Evolutionary conservation across 2,797 vertebrate genomes (phyloP).

Genomic region (Coluber constrictor): DNA sequence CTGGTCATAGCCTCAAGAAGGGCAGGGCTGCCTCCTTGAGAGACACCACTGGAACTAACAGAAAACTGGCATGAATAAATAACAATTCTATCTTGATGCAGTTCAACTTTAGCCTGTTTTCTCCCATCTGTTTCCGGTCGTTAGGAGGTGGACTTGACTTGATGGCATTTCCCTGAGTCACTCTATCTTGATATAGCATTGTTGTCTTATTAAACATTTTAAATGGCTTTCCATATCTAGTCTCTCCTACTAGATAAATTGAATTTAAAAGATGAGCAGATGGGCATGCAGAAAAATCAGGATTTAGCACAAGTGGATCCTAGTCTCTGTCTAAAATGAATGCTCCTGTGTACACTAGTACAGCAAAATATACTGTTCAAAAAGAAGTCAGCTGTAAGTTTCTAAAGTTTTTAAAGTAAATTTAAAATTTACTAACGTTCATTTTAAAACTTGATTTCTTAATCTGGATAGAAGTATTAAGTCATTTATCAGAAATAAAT

Average conservation of each 20-base stretch:
- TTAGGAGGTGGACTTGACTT: not conserved
- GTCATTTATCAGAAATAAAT: constrained; percentile 23
- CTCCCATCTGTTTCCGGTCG: not conserved
- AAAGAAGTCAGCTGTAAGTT: constrained; percentile 7
- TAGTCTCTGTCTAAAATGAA: not conserved
- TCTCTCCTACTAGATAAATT: not conserved
- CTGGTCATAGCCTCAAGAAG: not conserved
- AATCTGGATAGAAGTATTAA: constrained; percentile 21
- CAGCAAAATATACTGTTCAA: not conserved
- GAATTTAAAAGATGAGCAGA: not conserved
- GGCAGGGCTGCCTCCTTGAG: not conserved
- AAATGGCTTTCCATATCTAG: not conserved
- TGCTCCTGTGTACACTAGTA: not conserved
- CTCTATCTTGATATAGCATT: not conserved
- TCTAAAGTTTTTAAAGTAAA: not conserved
- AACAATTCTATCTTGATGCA: not conserved
- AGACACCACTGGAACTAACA: not conserved
- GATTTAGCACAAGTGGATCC: not conserved
- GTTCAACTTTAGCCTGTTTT: not conserved
- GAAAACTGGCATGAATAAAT: not conserved
- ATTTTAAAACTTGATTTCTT: constrained; percentile 27
- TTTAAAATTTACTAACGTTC: not conserved
- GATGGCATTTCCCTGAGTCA: not conserved
- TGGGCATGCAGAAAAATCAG: no score
- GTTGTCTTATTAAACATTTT: not conserved